Base-by-base conservation (phyloP, 2,113 vertebrate genomes). In the Catharus minimus region DNA sequence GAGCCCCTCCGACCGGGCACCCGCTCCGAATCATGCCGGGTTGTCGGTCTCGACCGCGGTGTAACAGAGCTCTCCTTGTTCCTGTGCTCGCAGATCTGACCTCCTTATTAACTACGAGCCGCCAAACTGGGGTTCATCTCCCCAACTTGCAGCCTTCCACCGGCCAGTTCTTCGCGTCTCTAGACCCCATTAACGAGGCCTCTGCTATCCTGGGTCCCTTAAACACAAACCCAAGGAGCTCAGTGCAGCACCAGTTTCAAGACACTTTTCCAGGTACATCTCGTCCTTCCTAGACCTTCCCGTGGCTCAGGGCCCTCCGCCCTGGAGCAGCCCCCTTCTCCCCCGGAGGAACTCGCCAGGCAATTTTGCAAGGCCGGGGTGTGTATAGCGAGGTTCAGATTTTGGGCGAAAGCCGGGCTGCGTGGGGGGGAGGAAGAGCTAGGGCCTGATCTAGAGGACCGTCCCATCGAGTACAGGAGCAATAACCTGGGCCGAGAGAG, bases 241-340 rank as follows among this genome's bases (percentile, higher is more conserved):
- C 99, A 98, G 98, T 98, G 93, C 99, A 99, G 97, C 99, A 99
- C 98, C 99, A 99, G 96, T 99, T 99, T 98, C 99, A 99, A 98
- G 99, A 99, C 98, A 98, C 99, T 93, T 99, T 99, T 98, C 99
- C 99, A 99, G 99, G 99, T 99, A 99, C 95, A 94, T 77, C 78
- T 62, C 65, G 16, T 58, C 14, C 88, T 86, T 81, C 43, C 72
- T 81, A 65, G 39, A 88, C 57, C 60, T 64, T 81, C 33, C 79
- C 11, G 44, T 26, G 81, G 77, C 32, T 1, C 87, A 44, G 91
- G 56, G 84, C 46, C 57, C 91, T 74, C 82, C 30, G 5, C 36
- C 62, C 75, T 16, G 44, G 75, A 90, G 86, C 36, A 50, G 88
- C 33, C 60, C 47, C n/a, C 28, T 49, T 79, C 26, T 36, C 47